Evolutionary conservation across 2,888 invertebrate genomes (phyloP).

Genomic region (Tachina lurida): DNA sequence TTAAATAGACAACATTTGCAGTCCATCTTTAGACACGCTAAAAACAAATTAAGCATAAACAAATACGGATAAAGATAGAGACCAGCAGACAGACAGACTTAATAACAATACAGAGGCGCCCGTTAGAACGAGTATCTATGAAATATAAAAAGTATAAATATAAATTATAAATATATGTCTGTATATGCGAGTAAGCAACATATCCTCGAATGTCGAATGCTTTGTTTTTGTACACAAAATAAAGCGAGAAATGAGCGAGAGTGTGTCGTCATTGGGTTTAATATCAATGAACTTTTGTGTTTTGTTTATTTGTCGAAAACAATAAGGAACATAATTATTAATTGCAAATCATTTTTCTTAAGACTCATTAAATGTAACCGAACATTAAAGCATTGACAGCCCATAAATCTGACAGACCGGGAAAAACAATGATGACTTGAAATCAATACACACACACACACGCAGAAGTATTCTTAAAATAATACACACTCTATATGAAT

Average conservation of each 20-base stretch:
- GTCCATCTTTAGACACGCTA: conserved; percentile 71
- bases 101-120: background rate
- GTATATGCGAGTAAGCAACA: background rate
- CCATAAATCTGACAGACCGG: conserved; percentile 72
- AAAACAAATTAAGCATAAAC: conserved; percentile 68
- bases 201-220: conserved; percentile 46
- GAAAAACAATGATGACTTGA: conserved; percentile 34
- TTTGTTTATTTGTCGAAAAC: conserved; percentile 65
- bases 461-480: background rate
- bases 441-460: background rate
- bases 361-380: conserved; percentile 74
- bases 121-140: conserved; percentile 15
- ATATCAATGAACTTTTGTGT: conserved; percentile 68
- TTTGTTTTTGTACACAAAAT: conserved; percentile 1
- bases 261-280: conserved; percentile 54
- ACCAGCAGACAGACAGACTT: conserved; percentile 10
- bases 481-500: background rate
- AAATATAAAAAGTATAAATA: conserved; percentile 27
- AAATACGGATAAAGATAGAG: conserved; percentile 37
- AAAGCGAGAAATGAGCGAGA: conserved; percentile 18
- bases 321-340: conserved; percentile 74
- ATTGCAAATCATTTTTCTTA: conserved; percentile 75
- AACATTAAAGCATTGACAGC: conserved; percentile 73
- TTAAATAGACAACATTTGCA: conserved; percentile 70
- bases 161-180: background rate